Conservation (phyloP, 2,888 invertebrate genomes). For the Autographa gamma region DNA sequence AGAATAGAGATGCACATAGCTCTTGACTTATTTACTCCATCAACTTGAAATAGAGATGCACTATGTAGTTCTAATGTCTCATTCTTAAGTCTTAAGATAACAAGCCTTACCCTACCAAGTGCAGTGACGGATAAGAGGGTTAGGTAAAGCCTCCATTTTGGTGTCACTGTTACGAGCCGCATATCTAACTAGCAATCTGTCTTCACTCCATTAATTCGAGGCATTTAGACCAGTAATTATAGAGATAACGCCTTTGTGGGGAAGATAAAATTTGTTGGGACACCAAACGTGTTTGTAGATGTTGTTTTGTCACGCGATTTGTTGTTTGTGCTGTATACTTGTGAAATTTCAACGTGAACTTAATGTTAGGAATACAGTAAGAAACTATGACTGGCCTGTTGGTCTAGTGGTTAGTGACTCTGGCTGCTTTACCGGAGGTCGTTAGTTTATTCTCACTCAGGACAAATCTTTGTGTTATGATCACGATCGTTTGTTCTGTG, state of each 20-base stretch:
- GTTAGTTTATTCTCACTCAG: too few species aligned
- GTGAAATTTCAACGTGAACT: too few species aligned
- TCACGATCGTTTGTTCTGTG: too few species aligned
- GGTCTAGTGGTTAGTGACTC: too few species aligned
- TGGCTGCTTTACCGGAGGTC: too few species aligned
- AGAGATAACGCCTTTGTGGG: constrained; percentile 40
- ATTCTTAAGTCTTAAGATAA: not conserved
- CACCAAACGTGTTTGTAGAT: constrained; percentile 24
- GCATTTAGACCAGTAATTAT: constrained; percentile 50
- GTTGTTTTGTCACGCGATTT: constrained; percentile 29
- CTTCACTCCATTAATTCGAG: constrained; percentile 52
- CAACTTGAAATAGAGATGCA: too few species aligned
- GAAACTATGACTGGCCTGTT: too few species aligned
- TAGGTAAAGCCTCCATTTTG: constrained; percentile 8
- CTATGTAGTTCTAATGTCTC: not conserved
- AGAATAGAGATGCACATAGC: too few species aligned
- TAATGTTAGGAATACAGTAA: too few species aligned
- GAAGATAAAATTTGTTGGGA: constrained; percentile 42
- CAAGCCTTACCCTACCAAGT: not conserved
- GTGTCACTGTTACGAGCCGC: constrained; percentile 12
- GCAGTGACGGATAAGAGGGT: not conserved
- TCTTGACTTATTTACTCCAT: too few species aligned
- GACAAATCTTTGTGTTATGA: too few species aligned
- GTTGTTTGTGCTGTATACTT: not conserved
- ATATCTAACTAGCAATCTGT: constrained; percentile 49